Percentiles rank a stretch among this genome's conserved stretches.
Evolutionary conservation across 2,888 invertebrate genomes (phyloP).

Genomic region (Epicampocera succincta): DNA sequence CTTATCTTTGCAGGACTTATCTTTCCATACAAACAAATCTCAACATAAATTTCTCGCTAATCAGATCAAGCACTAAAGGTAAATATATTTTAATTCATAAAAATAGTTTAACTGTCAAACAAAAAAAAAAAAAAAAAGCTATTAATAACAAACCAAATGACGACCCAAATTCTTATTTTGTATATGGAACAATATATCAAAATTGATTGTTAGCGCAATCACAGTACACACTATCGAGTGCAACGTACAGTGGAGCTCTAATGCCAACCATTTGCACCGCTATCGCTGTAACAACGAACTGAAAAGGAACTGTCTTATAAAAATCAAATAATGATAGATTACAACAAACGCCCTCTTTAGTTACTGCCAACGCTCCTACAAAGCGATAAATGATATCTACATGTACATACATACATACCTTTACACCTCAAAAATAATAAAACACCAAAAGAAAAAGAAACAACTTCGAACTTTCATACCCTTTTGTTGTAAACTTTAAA

Average conservation of each 20-base stretch:
- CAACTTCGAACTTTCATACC: neutral
- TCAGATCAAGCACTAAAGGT: conserved; percentile 6
- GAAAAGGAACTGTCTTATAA: conserved; percentile 46
- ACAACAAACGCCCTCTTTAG: conserved; percentile 22
- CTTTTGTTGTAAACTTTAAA: conserved; percentile 8
- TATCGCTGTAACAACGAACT: neutral
- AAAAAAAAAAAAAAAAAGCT: neutral
- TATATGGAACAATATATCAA: conserved; percentile 3
- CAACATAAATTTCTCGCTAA: neutral
- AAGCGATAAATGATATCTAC: neutral
- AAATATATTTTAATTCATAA: neutral
- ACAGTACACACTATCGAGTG: neutral
- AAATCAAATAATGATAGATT: conserved; percentile 49
- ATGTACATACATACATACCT: no score
- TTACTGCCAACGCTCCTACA: conserved; percentile 13
- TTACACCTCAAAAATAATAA: neutral
- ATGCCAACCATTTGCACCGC: neutral
- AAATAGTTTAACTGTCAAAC: no score
- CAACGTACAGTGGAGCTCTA: conserved; percentile 1
- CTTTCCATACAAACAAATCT: neutral
- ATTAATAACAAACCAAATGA: no score
- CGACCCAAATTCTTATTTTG: no score
- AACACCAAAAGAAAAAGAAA: neutral
- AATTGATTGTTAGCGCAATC: neutral
- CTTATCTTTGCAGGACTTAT: conserved; percentile 36